Conservation (phyloP, 2,113 vertebrate genomes). For the Salvelinus sp. region DNA sequence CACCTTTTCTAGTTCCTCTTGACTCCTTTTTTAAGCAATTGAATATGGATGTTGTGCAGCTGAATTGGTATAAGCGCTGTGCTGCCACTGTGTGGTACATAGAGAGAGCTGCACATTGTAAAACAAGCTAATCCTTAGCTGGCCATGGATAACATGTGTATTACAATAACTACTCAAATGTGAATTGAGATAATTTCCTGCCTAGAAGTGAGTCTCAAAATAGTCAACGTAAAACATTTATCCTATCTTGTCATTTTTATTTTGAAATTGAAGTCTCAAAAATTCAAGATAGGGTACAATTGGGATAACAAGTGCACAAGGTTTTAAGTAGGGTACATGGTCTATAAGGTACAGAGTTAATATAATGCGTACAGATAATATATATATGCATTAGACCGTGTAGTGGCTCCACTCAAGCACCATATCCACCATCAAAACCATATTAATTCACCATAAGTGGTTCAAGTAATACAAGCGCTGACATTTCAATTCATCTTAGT, state of each 20-base stretch:
- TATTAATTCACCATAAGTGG: slow-evolving; percentile 40
- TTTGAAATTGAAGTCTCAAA: slow-evolving; percentile 74
- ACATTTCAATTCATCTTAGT: slow-evolving; percentile 47
- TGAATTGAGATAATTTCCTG: not conserved
- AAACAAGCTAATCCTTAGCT: no score
- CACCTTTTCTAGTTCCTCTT: no score
- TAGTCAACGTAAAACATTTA: not conserved
- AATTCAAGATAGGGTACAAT: slow-evolving; percentile 57
- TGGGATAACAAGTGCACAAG: slow-evolving; percentile 62
- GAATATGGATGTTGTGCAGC: not conserved
- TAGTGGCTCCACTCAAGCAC: slow-evolving; percentile 47
- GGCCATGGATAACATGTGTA: not conserved
- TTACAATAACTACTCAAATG: not conserved
- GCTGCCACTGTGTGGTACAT: slow-evolving; percentile 53
- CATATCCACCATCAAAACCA: slow-evolving; percentile 53
- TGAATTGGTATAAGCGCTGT: not conserved
- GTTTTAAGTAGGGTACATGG: slow-evolving; percentile 48
- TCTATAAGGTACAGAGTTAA: slow-evolving; percentile 38
- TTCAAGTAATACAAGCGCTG: slow-evolving; percentile 59
- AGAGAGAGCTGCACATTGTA: not conserved
- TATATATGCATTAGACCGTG: slow-evolving; percentile 20
- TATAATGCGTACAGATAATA: slow-evolving; percentile 21
- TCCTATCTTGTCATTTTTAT: slow-evolving; percentile 65
- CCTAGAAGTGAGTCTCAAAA: not conserved
- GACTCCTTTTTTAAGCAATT: no score